Evolutionary conservation across 2,113 vertebrate genomes (phyloP), one percentile per base, ranked within the genome.

Genomic region (Ptilorrhoa leucosticta): DNA sequence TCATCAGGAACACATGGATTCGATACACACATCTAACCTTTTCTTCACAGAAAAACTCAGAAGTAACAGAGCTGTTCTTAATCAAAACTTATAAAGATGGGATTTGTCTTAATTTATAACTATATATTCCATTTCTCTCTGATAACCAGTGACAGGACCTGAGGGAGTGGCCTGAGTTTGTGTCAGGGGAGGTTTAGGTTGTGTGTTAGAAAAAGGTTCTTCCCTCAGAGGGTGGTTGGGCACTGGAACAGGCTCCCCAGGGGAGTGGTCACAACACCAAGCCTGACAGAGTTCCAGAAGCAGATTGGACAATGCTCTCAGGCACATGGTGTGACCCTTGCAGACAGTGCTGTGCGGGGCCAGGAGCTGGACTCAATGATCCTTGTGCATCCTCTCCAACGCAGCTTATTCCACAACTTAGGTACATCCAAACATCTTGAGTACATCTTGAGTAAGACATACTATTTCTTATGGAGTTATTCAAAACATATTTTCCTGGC

Each of bases 191-290:
- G 13, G 20, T 57, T 56, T 35, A 57, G 12, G 10, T 6, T 66
- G 30, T 20, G 9, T 66, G 50, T 50, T 9, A 35, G 13, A 23
- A 45, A 7, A 39, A 35, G 9, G 4, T 17, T 66, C 31, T 66
- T 57, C 35, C 17, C 6, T 1, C 0, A 50, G 35, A 50, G 30
- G 6, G 13, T 21, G 13, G 9, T 1, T 50, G 31, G 35, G 13
- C 35, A 35, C 13, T 17, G 9, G 44, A 50, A 50, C 11, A 22
- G 33, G 23, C 13, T 57, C 9, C 10, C 31, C 6, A 9, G 42
- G 26, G 14, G 7, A 35, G 13, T 7, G 9, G 7, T 57, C 51
- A 50, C 20, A 42, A 26, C 42, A 76, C 11, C 17, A 65, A 37
- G 42, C 13, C 61, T 68, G 61, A 35, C 11, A 58, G 35, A 66